phyloP scores from a whole-genome alignment of 2,797 vertebrate species.

The Myioborus melanocephalus region DNA sequence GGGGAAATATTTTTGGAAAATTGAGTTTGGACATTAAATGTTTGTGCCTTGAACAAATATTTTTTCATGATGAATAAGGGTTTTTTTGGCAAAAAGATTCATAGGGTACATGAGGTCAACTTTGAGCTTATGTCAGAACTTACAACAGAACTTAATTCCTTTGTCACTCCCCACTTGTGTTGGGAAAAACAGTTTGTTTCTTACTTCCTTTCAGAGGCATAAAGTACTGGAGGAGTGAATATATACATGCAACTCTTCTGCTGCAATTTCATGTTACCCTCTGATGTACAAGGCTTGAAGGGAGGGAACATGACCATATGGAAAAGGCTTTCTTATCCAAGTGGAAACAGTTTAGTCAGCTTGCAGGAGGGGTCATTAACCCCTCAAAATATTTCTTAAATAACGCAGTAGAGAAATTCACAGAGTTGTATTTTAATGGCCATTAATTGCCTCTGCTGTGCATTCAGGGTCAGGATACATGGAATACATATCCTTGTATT shows the following conservation, averaged over 20 bases:
- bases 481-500: slow-evolving; percentile 4
- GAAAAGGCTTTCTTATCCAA: slow-evolving; percentile 15
- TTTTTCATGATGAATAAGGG: background rate
- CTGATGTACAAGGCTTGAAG: background rate
- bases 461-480: background rate
- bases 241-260: background rate
- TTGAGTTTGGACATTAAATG: background rate
- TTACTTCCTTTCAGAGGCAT: background rate
- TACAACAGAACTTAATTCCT: background rate
- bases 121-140: background rate
- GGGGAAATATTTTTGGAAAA: background rate
- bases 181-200: background rate
- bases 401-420: background rate
- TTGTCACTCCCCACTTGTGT: background rate
- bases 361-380: background rate
- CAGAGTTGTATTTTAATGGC: background rate
- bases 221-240: background rate
- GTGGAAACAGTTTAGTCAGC: slow-evolving; percentile 21
- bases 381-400: background rate
- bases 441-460: slow-evolving; percentile 20
- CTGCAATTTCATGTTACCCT: background rate
- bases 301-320: background rate
- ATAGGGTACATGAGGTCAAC: background rate
- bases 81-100: background rate
- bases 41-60: background rate